Percentiles rank a stretch among this genome's conserved stretches.
phyloP scores from a whole-genome alignment of 2,113 vertebrate species.

The Grammomys dolichurus region DNA sequence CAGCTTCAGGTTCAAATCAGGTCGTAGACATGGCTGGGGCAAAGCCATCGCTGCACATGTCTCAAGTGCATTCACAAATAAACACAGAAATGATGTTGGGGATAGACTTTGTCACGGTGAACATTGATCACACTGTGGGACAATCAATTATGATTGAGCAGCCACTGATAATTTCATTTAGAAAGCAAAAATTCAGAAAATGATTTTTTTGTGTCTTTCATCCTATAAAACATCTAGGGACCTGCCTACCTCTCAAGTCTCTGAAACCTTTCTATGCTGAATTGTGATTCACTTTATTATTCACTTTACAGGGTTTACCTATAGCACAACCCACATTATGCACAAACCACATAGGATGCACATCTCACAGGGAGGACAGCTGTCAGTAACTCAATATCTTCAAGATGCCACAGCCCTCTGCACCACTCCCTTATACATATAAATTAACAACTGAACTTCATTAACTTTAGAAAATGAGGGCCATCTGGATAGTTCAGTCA shows the following conservation, averaged over 20 bases:
- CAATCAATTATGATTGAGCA: neutral
- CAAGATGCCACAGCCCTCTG: neutral
- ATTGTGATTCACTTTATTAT: neutral
- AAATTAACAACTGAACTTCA: neutral
- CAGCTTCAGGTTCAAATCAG: constrained; percentile 20
- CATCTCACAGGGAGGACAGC: neutral
- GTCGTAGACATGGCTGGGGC: neutral
- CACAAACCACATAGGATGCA: neutral
- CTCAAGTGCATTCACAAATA: neutral
- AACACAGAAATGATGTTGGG: neutral
- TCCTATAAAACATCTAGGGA: neutral
- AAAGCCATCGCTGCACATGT: neutral
- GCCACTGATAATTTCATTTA: neutral
- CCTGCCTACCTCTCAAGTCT: neutral
- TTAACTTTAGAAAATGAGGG: neutral
- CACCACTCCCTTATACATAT: neutral
- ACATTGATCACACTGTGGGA: neutral
- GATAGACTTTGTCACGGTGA: neutral
- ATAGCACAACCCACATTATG: accelerated
- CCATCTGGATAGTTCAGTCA: neutral
- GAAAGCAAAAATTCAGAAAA: neutral
- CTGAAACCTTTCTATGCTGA: neutral
- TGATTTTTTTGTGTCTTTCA: neutral
- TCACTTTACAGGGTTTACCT: neutral
- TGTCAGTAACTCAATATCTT: neutral